phyloP scores from a whole-genome alignment of 2,888 invertebrate genomes.

The Drosophila prostipennis region DNA sequence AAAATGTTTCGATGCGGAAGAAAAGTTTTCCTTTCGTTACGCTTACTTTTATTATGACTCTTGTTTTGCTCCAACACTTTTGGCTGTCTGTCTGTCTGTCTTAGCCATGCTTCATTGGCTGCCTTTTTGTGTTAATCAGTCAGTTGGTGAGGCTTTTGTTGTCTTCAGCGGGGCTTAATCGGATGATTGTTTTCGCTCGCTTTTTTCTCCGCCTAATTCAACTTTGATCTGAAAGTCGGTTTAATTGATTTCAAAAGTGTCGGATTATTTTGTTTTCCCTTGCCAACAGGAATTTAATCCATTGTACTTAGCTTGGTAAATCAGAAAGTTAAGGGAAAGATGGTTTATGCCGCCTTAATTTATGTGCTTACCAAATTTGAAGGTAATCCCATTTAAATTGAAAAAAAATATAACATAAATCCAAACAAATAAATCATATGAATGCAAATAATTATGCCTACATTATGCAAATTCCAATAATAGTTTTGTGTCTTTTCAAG shows the following conservation, averaged over 20 bases:
- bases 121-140: slow-evolving; percentile 68
- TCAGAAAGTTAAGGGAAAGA: slow-evolving; percentile 12
- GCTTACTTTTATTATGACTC: background rate
- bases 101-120: slow-evolving; percentile 54
- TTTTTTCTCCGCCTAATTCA: slow-evolving; percentile 30
- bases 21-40: slow-evolving; percentile 17
- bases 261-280: slow-evolving; percentile 21
- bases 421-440: background rate
- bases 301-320: slow-evolving; percentile 9
- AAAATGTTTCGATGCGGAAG: slow-evolving; percentile 7
- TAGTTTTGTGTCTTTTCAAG: slow-evolving; percentile 10
- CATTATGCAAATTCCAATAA: slow-evolving; percentile 19
- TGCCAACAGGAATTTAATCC: slow-evolving; percentile 4
- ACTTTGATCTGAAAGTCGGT: slow-evolving; percentile 57
- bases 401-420: background rate
- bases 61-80: slow-evolving; percentile 25
- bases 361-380: too few relatives aligned
- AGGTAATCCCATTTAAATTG: background rate
- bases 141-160: slow-evolving; percentile 44
- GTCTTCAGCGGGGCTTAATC: slow-evolving; percentile 33
- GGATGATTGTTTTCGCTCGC: slow-evolving; percentile 36
- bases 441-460: slow-evolving; percentile 2
- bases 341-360: too few relatives aligned
- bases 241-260: slow-evolving; percentile 53
- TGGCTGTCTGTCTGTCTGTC: slow-evolving; percentile 15